Conservation (phyloP, 2,888 invertebrate genomes). For the Macaria notata region DNA sequence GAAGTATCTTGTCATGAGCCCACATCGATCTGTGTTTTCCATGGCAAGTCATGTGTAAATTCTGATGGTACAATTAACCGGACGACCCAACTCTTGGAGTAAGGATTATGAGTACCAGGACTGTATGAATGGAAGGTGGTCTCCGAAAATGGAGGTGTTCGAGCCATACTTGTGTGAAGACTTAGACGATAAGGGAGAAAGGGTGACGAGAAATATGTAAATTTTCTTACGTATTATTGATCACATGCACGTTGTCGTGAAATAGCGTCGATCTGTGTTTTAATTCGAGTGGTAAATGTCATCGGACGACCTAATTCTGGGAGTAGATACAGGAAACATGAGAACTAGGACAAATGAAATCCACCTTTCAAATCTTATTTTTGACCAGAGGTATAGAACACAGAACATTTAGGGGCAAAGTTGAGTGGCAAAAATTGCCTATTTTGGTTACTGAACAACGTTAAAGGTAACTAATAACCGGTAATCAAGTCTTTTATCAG, state of each 20-base stretch:
- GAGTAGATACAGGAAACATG: conserved; percentile 76
- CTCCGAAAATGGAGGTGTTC: conserved; percentile 83
- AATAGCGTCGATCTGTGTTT: neutral
- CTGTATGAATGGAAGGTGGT: conserved; percentile 85
- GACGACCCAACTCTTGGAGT: neutral
- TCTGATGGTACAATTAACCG: neutral
- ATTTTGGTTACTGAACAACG: too few relatives aligned
- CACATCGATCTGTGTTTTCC: neutral
- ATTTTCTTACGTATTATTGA: neutral
- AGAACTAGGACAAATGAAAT: conserved; percentile 68
- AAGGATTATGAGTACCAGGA: conserved; percentile 85
- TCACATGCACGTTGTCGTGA: too few relatives aligned
- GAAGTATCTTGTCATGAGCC: too few relatives aligned
- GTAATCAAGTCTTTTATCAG: too few relatives aligned
- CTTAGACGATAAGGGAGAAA: conserved; percentile 84
- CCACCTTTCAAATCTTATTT: neutral
- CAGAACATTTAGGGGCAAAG: too few relatives aligned
- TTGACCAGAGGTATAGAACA: too few relatives aligned
- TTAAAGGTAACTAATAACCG: too few relatives aligned
- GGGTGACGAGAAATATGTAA: conserved; percentile 81
- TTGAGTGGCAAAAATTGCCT: too few relatives aligned
- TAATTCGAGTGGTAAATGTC: neutral
- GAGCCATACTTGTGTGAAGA: conserved; percentile 86
- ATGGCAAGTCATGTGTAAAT: neutral
- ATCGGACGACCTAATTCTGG: neutral